Conservation (phyloP, 2,797 vertebrate species). For the Cynopterus sphinx region DNA sequence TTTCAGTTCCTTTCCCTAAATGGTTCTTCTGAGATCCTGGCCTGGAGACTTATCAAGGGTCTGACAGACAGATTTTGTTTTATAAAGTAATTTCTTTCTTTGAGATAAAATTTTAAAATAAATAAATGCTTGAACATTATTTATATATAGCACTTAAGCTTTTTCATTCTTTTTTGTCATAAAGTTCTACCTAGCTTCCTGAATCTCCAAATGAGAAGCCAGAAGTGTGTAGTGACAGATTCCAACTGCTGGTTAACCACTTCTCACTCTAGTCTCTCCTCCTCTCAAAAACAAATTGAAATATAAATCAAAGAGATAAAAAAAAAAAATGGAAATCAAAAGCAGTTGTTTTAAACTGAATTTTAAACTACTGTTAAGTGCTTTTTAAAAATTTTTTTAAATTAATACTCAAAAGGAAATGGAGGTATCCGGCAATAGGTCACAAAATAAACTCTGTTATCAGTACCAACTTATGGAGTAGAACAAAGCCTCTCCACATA, state of each 20-base stretch:
- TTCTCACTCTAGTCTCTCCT: neutral
- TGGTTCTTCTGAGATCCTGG: neutral
- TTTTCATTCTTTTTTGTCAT: neutral
- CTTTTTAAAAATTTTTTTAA: neutral
- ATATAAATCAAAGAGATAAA: neutral
- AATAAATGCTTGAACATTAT: neutral
- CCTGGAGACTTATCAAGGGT: neutral
- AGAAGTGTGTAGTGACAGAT: neutral
- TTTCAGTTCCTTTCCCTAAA: neutral
- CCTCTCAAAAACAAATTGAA: neutral
- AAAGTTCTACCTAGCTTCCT: neutral
- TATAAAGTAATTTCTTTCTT: neutral
- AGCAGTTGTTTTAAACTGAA: neutral
- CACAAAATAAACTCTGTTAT: neutral
- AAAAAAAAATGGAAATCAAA: neutral
- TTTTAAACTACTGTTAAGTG: neutral
- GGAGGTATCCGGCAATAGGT: neutral
- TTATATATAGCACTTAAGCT: neutral
- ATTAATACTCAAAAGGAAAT: neutral
- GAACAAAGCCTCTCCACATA: neutral
- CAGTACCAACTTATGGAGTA: neutral
- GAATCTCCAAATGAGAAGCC: neutral
- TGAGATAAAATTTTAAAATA: neutral
- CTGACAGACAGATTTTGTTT: neutral
- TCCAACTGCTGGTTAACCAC: neutral